Percentiles rank a stretch among this genome's conserved stretches.
Evolutionary conservation across 2,113 vertebrate species (phyloP).

Genomic region (Amblyornis subalaris): DNA sequence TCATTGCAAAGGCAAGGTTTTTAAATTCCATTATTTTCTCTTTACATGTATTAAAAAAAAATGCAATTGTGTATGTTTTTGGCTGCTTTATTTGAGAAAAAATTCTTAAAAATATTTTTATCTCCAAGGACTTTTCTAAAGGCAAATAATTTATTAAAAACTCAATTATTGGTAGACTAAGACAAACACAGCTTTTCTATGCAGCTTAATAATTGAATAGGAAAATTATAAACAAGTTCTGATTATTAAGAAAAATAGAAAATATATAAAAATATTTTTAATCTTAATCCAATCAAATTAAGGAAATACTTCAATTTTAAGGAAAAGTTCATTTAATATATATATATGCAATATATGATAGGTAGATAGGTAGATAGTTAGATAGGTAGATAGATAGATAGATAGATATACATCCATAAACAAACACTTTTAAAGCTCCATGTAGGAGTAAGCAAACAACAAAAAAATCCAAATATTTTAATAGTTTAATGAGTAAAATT

Average conservation of each 20-base stretch:
- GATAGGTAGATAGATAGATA: background rate
- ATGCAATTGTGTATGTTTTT: background rate
- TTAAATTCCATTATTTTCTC: background rate
- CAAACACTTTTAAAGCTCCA: background rate
- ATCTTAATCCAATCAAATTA: background rate
- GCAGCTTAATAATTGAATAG: background rate
- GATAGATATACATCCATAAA: fast-evolving
- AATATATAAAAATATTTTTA: background rate
- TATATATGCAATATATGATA: background rate
- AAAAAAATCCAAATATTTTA: background rate
- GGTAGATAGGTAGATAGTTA: too few relatives aligned
- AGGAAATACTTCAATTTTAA: background rate
- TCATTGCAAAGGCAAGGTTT: background rate
- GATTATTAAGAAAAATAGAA: background rate
- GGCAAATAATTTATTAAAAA: background rate
- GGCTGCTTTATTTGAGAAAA: background rate
- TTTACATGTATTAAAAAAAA: background rate
- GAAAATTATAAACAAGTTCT: background rate
- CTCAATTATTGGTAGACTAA: background rate
- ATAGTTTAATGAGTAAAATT: background rate
- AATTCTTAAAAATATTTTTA: background rate
- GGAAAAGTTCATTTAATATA: background rate
- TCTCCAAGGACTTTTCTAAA: background rate
- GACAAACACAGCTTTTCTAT: background rate
- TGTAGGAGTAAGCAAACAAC: background rate